Evolutionary conservation across 2,888 invertebrate genomes (phyloP).

Genomic region (Phasia obesa): DNA sequence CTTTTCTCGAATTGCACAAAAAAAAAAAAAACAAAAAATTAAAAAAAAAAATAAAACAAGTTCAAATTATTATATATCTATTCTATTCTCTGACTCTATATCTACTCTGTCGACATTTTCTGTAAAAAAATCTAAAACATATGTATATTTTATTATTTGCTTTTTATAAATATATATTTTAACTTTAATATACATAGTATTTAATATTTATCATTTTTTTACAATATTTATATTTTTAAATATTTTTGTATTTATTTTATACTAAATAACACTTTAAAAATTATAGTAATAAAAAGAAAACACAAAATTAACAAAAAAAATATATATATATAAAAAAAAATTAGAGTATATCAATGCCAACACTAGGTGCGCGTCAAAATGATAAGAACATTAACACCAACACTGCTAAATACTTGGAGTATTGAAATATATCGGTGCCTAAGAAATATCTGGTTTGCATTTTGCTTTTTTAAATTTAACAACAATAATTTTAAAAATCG

Average conservation of each 20-base stretch:
- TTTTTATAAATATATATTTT: conserved; percentile 43
- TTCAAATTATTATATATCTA: conserved; percentile 62
- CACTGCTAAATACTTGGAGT: too few relatives aligned
- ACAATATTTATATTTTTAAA: conserved; percentile 61
- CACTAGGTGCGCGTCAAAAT: conserved; percentile 9
- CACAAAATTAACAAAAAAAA: conserved; percentile 18
- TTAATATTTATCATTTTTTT: conserved; percentile 57
- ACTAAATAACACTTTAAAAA: conserved; percentile 58
- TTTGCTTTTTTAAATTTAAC: too few relatives aligned
- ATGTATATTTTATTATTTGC: conserved; percentile 23
- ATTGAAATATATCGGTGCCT: too few relatives aligned
- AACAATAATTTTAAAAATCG: too few relatives aligned
- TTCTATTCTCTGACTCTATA: conserved; percentile 23
- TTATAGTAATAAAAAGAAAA: conserved; percentile 41
- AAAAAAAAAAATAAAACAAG: conserved; percentile 60
- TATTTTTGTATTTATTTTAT: conserved; percentile 67
- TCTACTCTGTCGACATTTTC: conserved; percentile 43
- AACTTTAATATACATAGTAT: conserved; percentile 17
- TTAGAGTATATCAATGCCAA: too few relatives aligned
- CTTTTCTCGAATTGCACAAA: conserved; percentile 66
- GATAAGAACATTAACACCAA: not conserved
- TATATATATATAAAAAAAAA: conserved; percentile 2
- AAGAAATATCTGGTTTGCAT: too few relatives aligned
- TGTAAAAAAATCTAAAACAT: conserved; percentile 53
- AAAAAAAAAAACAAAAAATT: conserved; percentile 17